Evolutionary conservation across 1,140 invertebrate species (phyloP), one percentile per base, ranked within the genome.

Genomic region (Pseudomyrmex cubaensis): DNA sequence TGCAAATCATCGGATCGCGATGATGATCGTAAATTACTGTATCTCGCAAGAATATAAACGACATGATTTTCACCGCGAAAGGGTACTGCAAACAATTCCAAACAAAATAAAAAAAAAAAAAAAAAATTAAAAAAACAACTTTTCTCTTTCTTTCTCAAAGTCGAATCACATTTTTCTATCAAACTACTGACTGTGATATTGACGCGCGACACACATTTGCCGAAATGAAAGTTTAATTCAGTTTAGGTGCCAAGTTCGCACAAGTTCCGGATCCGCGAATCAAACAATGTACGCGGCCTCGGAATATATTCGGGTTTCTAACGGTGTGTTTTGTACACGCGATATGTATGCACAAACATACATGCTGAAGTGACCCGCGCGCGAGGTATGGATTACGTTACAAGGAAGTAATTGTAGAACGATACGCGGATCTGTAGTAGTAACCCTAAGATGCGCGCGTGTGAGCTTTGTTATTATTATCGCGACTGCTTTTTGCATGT

Each of bases 401-500:
- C 85, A 77, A 73, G 80, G 50, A 73, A 69, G 78, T 76, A 86
- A 84, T 84, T 86, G 80, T 72, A 87, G 78, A 86, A 83, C 85
- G 84, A 78, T 73, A 73, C 22, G 35, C 54, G 22, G 52, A 77
- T 66, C 17, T 56, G 72, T 75, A 61, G 78, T 67, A 66, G 35
- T 35, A 35, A 5, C 35, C 5, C 35, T 61, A 64, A 86, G 85
- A 86, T 83, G 85, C 70, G 78, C 78, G 69, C 85, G 74, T 72
- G 78, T 83, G 85, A 61, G 25, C 50, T 54, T 87, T 67, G 84
- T 87, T 82, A 69, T 87, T 87, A 87, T 87, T 87, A 87, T 87
- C 80, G 67, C 73, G 62, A 75, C 50, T 77, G 76, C 67, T 73
- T 85, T 73, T 63, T 86, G 75, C 73, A 83, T 73, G 78, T 77